phyloP scores from a whole-genome alignment of 2,888 invertebrate species.

The Synergus itoensis region DNA sequence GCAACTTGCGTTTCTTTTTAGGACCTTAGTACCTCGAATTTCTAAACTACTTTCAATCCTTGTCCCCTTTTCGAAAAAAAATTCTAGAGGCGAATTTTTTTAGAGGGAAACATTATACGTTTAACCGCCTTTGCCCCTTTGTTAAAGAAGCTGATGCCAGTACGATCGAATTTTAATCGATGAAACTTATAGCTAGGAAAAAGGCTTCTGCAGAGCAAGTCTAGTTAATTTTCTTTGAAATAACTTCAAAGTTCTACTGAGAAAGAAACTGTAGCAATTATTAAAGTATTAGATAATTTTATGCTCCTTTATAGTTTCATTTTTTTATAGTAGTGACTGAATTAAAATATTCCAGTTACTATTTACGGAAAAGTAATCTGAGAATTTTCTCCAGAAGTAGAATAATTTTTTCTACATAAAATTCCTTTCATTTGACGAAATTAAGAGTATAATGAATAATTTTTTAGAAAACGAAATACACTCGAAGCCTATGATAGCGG shows the following conservation, averaged over 20 bases:
- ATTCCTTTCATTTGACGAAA: not conserved
- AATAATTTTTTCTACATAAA: not conserved
- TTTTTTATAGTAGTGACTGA: not conserved
- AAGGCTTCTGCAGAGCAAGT: not conserved
- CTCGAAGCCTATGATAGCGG: too few species aligned
- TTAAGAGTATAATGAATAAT: not conserved
- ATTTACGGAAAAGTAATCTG: not conserved
- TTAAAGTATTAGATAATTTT: not conserved
- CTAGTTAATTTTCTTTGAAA: not conserved
- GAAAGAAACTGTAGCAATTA: not conserved
- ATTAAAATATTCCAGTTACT: not conserved
- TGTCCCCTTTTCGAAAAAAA: not conserved
- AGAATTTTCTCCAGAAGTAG: not conserved
- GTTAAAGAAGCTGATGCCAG: conserved; percentile 10
- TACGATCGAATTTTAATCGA: not conserved
- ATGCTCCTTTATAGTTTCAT: not conserved
- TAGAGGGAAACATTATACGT: not conserved
- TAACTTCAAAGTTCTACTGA: not conserved
- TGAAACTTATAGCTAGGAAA: not conserved
- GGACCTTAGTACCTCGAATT: conserved; percentile 2
- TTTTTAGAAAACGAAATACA: not conserved
- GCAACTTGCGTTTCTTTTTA: conserved; percentile 1
- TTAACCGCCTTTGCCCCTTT: not conserved
- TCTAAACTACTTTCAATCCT: conserved; percentile 14
- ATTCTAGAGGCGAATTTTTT: not conserved